Conservation (phyloP, 2,888 invertebrate genomes). For the Harpalus rubripes region DNA sequence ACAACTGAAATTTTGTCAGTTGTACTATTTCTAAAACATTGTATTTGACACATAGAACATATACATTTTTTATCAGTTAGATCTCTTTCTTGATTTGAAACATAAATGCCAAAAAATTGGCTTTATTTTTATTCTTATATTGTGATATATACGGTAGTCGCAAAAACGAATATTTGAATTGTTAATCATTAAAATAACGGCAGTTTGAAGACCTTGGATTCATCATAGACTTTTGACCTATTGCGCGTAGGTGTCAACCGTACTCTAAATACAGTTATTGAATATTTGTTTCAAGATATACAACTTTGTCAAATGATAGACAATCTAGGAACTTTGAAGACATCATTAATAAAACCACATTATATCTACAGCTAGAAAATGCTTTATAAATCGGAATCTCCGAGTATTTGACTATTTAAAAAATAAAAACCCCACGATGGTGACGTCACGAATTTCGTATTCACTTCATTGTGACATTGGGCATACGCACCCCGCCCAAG, state of each 20-base stretch:
- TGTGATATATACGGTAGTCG: neutral
- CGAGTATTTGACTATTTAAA: neutral
- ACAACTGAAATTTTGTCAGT: no score
- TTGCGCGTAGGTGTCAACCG: slow-evolving; percentile 30
- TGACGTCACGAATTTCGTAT: slow-evolving; percentile 83
- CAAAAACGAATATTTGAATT: slow-evolving; percentile 31
- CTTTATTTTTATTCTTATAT: no score
- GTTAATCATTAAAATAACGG: slow-evolving; percentile 48
- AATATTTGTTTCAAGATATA: neutral
- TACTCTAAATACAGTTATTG: slow-evolving; percentile 41
- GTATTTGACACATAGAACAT: no score
- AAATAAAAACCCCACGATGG: slow-evolving; percentile 75
- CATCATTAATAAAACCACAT: slow-evolving; percentile 10
- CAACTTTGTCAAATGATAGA: slow-evolving; percentile 48
- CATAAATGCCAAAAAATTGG: no score
- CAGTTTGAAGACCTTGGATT: slow-evolving; percentile 39
- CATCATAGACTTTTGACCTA: slow-evolving; percentile 52
- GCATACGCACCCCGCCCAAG: slow-evolving; percentile 72
- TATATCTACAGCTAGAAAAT: slow-evolving; percentile 46
- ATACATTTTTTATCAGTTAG: no score
- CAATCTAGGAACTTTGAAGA: slow-evolving; percentile 38
- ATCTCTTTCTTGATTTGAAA: no score
- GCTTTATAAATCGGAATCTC: neutral
- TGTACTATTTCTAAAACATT: no score
- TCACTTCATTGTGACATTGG: slow-evolving; percentile 83